Evolutionary conservation across 2,797 vertebrate genomes (phyloP), one percentile per base, ranked within the genome.

Genomic region (Cichlasoma orientale): DNA sequence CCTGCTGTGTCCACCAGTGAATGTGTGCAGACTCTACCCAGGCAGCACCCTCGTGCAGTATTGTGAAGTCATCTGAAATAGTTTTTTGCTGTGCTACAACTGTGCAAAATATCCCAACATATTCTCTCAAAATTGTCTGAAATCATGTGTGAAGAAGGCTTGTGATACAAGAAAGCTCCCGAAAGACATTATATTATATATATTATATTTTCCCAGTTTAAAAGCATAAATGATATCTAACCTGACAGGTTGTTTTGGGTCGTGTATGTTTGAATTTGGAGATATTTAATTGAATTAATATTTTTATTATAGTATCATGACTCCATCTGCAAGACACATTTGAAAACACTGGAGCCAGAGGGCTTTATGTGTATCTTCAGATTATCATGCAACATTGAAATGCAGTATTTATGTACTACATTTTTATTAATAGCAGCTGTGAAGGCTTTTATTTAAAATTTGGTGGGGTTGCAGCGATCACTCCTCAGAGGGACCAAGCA

Each of bases 101-200:
- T 6, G 6, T 63, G 18, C 14, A 63, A 63, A 63, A 63, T 3
- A 59, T 59, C 2, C 33, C 31, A 13, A 44, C 21, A 16, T 63
- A 25, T 63, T 63, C 8, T 44, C 3, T 63, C 59, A 63, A 44
- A 25, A 25, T 25, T 13, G 41, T 1, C 59, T 44, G 36, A 63
- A 36, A 41, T 63, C 58, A 16, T 10, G 13, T 0, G 36, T 41
- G 21, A 41, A 41, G 36, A 61, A 41, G 4, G 58, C 36, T 41
- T 16, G 41, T 41, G 36, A 9, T 23, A 41, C 36, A 23, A 38
- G 0, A 41, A 61, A 41, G 0, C 8, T 25, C 41, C 36, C 3
- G 41, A 44, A 25, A 44, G 8, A 33, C n/a, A n/a, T n/a, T n/a
- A n/a, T n/a, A n/a, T n/a, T n/a, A 29, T 29, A 29, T 29, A 11